These are phyloP conservation scores for Colletes gigas DNA, from an alignment of 1,140 invertebrate genomes.

Conservation along the genomic window DNA sequence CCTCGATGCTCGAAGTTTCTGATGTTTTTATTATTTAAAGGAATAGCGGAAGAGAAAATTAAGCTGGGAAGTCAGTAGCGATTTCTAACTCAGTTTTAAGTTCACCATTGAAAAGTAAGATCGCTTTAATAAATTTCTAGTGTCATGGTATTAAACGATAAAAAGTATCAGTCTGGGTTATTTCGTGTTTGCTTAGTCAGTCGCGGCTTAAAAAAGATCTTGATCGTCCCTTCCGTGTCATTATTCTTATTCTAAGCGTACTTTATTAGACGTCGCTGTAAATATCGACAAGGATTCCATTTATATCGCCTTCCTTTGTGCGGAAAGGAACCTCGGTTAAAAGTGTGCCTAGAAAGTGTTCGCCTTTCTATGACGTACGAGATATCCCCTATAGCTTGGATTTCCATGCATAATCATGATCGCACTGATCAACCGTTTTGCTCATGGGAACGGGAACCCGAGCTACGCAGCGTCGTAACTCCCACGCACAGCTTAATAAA, in stretches of 20 bases:
- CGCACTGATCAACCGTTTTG: conserved; percentile 14
- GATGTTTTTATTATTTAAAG: too few relatives aligned
- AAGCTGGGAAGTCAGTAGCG: too few relatives aligned
- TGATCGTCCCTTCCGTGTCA: neutral
- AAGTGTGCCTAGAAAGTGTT: conserved; percentile 53
- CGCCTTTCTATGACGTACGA: conserved; percentile 60
- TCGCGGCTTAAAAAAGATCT: neutral
- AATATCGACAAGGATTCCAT: conserved; percentile 3
- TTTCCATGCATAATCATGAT: conserved; percentile 74
- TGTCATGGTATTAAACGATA: neutral
- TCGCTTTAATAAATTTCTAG: neutral
- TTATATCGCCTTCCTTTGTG: neutral
- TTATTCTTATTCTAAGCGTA: too few relatives aligned
- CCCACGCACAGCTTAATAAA: conserved; percentile 21
- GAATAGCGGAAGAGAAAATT: too few relatives aligned
- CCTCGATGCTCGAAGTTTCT: too few relatives aligned
- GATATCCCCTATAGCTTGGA: conserved; percentile 70
- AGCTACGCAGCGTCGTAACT: conserved; percentile 53
- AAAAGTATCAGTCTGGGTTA: neutral
- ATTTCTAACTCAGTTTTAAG: too few relatives aligned
- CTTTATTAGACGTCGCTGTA: neutral
- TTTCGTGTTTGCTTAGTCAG: neutral
- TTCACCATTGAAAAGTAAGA: too few relatives aligned
- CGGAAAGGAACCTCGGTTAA: neutral
- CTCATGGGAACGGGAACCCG: conserved; percentile 70